phyloP scores from a whole-genome alignment of 35 echinoderm and acorn worm genomes.

The Heliocidaris erythrogramma region DNA sequence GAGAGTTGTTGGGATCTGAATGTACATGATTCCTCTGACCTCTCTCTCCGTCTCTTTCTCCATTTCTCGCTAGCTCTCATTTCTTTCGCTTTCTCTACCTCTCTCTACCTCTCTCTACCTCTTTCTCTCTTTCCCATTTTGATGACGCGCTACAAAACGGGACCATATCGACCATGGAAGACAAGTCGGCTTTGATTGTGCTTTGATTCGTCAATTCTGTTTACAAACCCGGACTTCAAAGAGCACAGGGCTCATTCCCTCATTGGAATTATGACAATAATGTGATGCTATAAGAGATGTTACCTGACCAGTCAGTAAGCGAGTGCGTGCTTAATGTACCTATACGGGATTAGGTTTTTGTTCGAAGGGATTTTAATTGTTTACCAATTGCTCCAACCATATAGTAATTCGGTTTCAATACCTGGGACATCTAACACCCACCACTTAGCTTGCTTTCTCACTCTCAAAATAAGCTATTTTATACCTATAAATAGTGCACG shows the following conservation, averaged over 20 bases:
- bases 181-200: background rate
- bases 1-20: too few species aligned
- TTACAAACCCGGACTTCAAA: background rate
- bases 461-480: too few species aligned
- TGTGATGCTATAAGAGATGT: background rate
- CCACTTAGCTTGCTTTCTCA: too few species aligned
- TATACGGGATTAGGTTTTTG: too few species aligned
- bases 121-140: background rate
- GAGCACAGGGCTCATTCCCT: background rate
- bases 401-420: too few species aligned
- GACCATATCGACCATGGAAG: background rate
- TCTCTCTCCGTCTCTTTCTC: background rate
- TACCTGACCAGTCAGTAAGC: background rate
- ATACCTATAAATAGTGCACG: too few species aligned
- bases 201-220: background rate
- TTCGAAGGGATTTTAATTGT: too few species aligned
- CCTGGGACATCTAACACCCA: too few species aligned
- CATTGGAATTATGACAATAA: background rate
- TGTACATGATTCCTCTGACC: too few species aligned
- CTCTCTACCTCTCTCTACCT: background rate
- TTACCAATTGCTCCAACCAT: too few species aligned
- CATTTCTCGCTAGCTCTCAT: background rate
- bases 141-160: background rate
- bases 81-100: background rate
- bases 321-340: background rate